phyloP scores from a whole-genome alignment of 2,888 invertebrate genomes.

The Pristionchus arcanus region DNA sequence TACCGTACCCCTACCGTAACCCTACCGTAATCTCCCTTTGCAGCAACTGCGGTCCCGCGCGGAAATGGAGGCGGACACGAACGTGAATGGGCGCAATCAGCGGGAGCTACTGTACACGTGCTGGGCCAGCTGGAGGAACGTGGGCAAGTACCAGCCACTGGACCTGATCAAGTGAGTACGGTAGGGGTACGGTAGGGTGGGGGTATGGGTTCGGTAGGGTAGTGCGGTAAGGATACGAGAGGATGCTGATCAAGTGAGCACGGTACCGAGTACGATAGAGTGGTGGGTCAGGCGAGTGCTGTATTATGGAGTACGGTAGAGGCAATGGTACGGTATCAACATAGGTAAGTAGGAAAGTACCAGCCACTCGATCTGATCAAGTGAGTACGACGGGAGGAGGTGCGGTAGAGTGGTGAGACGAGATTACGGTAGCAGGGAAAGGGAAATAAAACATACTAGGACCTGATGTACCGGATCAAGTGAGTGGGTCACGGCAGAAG shows the following conservation, averaged over 20 bases:
- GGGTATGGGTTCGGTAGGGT: background rate
- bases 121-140: constrained; percentile 92
- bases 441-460: too few species aligned
- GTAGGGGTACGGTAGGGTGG: background rate
- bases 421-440: too few species aligned
- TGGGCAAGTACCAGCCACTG: constrained; percentile 94
- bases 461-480: too few species aligned
- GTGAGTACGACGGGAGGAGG: too few species aligned
- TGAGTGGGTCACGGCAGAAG: too few species aligned
- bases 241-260: constrained; percentile 86
- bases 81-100: constrained; percentile 56
- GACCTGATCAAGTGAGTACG: constrained; percentile 85
- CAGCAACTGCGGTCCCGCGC: constrained; percentile 57
- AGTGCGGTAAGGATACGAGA: too few species aligned
- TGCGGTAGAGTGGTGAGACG: too few species aligned
- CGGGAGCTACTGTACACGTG: constrained; percentile 89
- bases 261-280: too few species aligned
- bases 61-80: constrained; percentile 48
- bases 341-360: constrained; percentile 91
- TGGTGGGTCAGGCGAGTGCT: constrained; percentile 95
- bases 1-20: constrained; percentile 25
- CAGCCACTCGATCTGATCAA: constrained; percentile 92
- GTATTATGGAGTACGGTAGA: too few species aligned
- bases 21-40: constrained; percentile 25
- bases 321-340: too few species aligned